Conservation (phyloP, 2,797 vertebrate genomes). For the Gymnocypris eckloni region DNA sequence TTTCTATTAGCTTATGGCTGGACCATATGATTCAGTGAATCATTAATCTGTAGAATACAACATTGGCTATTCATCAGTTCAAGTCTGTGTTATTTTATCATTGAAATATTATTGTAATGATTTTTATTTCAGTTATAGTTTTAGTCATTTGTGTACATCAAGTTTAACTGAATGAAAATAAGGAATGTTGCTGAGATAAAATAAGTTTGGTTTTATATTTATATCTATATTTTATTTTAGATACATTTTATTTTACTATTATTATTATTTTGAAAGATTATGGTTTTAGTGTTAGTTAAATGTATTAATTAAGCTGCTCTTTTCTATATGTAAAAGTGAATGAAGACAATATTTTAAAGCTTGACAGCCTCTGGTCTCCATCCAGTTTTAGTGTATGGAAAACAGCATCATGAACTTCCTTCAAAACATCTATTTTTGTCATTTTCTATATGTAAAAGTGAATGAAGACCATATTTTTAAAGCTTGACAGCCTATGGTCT, state of each 20-base stretch:
- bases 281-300: background rate
- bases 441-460: background rate
- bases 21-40: background rate
- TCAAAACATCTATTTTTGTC: background rate
- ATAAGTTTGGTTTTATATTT: background rate
- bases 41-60: background rate
- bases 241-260: no score
- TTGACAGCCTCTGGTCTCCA: background rate
- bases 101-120: background rate
- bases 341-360: background rate
- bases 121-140: background rate
- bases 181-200: background rate
- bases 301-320: background rate
- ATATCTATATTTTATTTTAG: no score
- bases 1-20: background rate
- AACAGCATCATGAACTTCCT: background rate
- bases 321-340: background rate
- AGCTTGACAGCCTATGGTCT: background rate
- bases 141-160: background rate
- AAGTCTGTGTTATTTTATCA: background rate
- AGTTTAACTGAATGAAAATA: background rate
- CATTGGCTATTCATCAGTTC: background rate
- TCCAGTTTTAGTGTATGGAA: background rate
- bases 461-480: background rate
- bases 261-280: background rate